Evolutionary conservation across 2,113 vertebrate species (phyloP).

Genomic region (Neoarius graeffei): DNA sequence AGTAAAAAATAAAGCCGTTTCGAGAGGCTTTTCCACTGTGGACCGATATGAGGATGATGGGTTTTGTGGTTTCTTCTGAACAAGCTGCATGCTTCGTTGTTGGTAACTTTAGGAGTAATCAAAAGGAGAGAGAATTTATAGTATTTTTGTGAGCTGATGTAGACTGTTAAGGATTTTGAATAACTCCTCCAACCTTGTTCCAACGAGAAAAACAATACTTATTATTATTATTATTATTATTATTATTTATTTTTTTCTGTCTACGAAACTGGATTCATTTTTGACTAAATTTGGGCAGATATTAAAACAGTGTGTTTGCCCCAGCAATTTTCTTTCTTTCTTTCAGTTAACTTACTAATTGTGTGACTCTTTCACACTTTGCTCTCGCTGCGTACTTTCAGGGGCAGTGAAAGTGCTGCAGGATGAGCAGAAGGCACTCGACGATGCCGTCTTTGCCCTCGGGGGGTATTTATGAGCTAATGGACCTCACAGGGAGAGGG

Average conservation of each 20-base stretch:
- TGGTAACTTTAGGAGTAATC: background rate
- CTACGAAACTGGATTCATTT: background rate
- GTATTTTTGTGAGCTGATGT: too few relatives aligned
- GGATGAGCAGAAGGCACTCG: background rate
- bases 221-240: too few relatives aligned
- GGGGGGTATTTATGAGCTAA: conserved; percentile 45
- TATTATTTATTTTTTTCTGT: background rate
- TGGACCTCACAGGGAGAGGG: conserved; percentile 51
- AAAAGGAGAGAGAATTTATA: background rate
- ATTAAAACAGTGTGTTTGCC: too few relatives aligned
- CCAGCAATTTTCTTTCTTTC: background rate
- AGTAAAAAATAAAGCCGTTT: background rate
- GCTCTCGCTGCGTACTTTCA: background rate
- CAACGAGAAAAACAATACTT: too few relatives aligned
- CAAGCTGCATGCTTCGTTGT: background rate
- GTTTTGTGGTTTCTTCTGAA: background rate
- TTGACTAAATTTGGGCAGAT: background rate
- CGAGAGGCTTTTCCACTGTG: background rate
- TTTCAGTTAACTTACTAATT: background rate
- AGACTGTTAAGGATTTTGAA: background rate
- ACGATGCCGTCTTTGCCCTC: background rate
- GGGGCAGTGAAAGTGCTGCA: background rate
- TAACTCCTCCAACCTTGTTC: background rate
- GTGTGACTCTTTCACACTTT: background rate
- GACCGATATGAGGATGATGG: background rate